phyloP scores from a whole-genome alignment of 1,140 invertebrate genomes.

The Diabrotica undecimpunctata region DNA sequence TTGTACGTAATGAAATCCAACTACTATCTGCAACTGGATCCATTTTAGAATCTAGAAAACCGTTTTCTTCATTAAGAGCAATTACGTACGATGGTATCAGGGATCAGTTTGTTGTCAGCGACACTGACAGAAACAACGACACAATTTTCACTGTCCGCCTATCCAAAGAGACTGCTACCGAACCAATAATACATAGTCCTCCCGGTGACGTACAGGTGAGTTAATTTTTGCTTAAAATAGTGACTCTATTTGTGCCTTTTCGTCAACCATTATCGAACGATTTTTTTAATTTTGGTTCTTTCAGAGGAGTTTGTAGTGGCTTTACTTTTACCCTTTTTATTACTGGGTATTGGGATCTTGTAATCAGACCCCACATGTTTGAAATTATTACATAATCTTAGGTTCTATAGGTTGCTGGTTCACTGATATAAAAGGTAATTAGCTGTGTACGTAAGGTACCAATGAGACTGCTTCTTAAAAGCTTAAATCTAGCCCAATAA shows the following conservation, averaged over 20 bases:
- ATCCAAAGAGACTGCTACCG: slow-evolving; percentile 39
- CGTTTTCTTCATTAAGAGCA: slow-evolving; percentile 56
- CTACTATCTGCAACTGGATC: slow-evolving; percentile 58
- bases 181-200: slow-evolving; percentile 39
- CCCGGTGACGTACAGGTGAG: slow-evolving; percentile 42
- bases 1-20: slow-evolving; percentile 59
- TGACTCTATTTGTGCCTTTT: background rate
- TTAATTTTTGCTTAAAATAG: slow-evolving; percentile 26
- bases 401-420: no score
- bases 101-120: slow-evolving; percentile 62
- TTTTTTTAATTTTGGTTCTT: no score
- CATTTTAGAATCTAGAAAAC: slow-evolving; percentile 49
- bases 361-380: no score
- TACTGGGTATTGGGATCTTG: no score
- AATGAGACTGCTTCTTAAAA: no score
- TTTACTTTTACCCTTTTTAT: no score
- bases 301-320: no score
- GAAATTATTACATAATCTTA: no score
- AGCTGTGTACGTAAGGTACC: no score
- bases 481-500: no score
- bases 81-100: slow-evolving; percentile 62
- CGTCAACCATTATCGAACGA: no score
- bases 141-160: slow-evolving; percentile 62
- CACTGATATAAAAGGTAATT: no score
- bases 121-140: slow-evolving; percentile 56